phyloP scores from a whole-genome alignment of 2,113 vertebrate genomes.

The Egretta garzetta region DNA sequence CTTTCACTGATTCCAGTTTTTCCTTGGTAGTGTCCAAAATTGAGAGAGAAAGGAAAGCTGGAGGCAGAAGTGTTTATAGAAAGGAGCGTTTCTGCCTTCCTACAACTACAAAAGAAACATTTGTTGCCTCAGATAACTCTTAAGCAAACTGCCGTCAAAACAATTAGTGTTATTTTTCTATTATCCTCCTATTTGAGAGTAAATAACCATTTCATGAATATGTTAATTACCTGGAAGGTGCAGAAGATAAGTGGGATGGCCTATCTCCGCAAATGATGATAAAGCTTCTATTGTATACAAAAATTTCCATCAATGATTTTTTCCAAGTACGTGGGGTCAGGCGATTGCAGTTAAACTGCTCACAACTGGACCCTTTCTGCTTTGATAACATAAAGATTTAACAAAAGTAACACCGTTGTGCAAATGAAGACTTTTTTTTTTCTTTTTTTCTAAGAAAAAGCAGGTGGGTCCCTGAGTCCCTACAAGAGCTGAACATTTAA shows the following conservation, averaged over 20 bases:
- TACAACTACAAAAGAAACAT: constrained; percentile 78
- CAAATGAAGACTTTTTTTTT: background rate
- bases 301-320: constrained; percentile 20
- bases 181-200: constrained; percentile 79
- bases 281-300: constrained; percentile 67
- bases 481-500: background rate
- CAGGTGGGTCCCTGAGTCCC: background rate
- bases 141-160: constrained; percentile 82
- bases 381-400: constrained; percentile 1
- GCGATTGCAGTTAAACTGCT: background rate
- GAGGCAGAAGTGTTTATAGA: constrained; percentile 58
- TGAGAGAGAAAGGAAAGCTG: constrained; percentile 45
- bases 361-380: background rate
- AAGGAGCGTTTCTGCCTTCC: constrained; percentile 46
- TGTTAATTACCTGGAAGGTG: constrained; percentile 79
- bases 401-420: background rate
- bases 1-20: background rate
- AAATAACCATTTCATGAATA: constrained; percentile 85
- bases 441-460: background rate
- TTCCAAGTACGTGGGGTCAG: background rate
- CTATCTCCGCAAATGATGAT: constrained; percentile 51
- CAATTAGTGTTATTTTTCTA: constrained; percentile 87
- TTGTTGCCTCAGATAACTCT: constrained; percentile 79
- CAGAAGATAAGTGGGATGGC: constrained; percentile 71
- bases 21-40: background rate